Percentiles rank a stretch among this genome's conserved stretches.
These are phyloP conservation scores for Loxodonta africana DNA, from an alignment of 2,113 vertebrate genomes.

Conservation along the genomic window DNA sequence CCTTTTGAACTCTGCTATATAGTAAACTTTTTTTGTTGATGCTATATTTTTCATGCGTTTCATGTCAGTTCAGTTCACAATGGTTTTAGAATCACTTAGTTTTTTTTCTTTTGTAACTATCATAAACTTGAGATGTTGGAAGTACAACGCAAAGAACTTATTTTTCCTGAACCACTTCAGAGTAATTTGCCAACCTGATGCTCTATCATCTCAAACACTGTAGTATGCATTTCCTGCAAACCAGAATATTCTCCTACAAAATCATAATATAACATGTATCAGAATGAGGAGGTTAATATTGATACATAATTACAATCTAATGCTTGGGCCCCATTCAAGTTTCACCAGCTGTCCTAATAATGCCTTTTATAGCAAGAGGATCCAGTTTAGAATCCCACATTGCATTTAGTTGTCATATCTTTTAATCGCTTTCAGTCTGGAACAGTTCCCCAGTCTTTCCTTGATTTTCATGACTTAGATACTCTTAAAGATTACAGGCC, in stretches of 20 bases:
- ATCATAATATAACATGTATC: neutral
- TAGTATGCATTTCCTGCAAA: neutral
- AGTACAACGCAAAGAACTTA: conserved; percentile 22
- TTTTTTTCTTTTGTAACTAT: conserved; percentile 5
- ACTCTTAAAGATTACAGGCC: neutral
- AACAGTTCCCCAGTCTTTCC: no score
- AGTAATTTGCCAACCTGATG: conserved; percentile 11
- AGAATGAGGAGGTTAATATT: conserved; percentile 6
- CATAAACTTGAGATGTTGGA: neutral
- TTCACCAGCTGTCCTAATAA: neutral
- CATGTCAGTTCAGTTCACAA: neutral
- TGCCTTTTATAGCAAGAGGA: neutral
- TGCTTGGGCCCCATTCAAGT: neutral
- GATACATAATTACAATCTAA: neutral
- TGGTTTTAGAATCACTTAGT: neutral
- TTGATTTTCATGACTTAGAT: neutral
- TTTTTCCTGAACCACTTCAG: neutral
- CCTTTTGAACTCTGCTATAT: neutral
- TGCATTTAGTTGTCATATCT: no score
- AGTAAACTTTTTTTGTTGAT: neutral
- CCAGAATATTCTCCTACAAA: neutral
- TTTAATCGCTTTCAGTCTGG: no score
- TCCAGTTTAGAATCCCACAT: neutral
- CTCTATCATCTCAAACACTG: neutral
- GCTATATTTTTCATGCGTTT: neutral